These are phyloP conservation scores for Meriones unguiculatus DNA, from an alignment of 2,113 vertebrate genomes.

Conservation along the genomic window DNA sequence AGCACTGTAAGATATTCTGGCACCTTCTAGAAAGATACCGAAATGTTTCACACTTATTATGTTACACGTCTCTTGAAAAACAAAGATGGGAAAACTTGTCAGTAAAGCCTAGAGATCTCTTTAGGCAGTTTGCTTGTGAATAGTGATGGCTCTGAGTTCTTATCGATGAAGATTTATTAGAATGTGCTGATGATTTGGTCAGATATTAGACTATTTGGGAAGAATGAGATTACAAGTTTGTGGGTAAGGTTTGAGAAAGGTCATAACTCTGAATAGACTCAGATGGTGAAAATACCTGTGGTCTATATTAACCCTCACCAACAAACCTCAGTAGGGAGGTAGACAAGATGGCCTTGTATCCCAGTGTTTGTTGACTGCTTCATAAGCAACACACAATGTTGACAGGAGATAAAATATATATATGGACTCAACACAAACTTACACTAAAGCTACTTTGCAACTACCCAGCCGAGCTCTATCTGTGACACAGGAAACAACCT, in stretches of 20 bases:
- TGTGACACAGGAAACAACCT: not conserved
- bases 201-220: not conserved
- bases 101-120: not conserved
- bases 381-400: not conserved
- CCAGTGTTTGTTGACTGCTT: not conserved
- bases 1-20: not conserved
- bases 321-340: not conserved
- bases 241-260: not conserved
- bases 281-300: not conserved
- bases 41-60: not conserved
- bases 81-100: not conserved
- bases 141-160: not conserved
- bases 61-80: not conserved
- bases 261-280: not conserved
- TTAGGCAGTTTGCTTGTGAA: not conserved
- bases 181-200: not conserved
- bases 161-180: not conserved
- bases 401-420: not conserved
- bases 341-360: not conserved
- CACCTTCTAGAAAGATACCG: not conserved
- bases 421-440: not conserved
- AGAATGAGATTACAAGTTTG: not conserved
- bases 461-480: not conserved
- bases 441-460: not conserved
- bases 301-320: not conserved